Conservation (phyloP, 2,113 vertebrate genomes). For the Nycticorax nycticorax region DNA sequence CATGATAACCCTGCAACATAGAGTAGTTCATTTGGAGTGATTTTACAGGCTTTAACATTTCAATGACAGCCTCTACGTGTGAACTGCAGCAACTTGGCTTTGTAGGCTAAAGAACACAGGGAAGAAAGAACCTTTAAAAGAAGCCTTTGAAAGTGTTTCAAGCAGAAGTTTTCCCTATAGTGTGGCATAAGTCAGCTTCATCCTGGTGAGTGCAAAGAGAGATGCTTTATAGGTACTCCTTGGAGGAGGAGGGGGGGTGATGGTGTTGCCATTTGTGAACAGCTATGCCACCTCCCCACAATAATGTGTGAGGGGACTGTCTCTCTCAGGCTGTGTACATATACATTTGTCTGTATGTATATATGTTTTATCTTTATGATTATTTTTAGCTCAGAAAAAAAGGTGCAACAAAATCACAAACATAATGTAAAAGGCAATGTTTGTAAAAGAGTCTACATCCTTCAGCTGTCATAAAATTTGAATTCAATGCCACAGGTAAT, state of each 20-base stretch:
- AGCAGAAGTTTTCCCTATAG: background rate
- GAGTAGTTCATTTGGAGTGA: background rate
- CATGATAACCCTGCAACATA: background rate
- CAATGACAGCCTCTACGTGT: background rate
- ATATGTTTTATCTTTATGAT: background rate
- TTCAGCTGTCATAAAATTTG: background rate
- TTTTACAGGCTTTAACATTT: background rate
- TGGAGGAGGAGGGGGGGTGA: background rate
- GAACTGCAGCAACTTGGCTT: background rate
- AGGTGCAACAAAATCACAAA: background rate
- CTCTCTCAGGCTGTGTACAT: background rate
- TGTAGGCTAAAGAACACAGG: background rate
- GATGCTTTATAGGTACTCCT: background rate
- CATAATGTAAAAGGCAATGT: background rate
- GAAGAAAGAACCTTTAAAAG: background rate
- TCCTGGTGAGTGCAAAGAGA: background rate
- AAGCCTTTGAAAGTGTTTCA: background rate
- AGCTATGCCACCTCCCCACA: background rate
- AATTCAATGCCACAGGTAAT: background rate
- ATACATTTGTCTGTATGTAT: background rate
- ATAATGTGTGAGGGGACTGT: rapidly evolving
- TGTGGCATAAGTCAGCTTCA: background rate
- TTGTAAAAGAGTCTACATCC: background rate
- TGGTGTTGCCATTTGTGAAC: background rate
- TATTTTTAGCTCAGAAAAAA: background rate